Conservation (phyloP, 1,140 invertebrate genomes). For the Theocolax elegans region DNA sequence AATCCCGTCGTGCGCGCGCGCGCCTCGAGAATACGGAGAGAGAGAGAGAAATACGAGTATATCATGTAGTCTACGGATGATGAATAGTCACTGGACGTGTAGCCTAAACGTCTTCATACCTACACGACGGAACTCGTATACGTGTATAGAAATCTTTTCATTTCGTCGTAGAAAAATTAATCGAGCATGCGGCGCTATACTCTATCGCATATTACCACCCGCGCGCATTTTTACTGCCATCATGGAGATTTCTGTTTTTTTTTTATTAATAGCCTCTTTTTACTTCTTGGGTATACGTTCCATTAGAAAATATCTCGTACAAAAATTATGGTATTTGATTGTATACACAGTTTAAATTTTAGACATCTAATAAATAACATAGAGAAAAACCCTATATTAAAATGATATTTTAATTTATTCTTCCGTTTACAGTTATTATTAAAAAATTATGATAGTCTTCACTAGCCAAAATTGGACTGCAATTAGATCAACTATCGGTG, state of each 20-base stretch:
- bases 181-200: neutral
- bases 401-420: too few species aligned
- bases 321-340: too few species aligned
- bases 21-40: neutral
- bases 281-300: neutral
- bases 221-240: neutral
- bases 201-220: neutral
- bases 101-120: too few species aligned
- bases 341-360: too few species aligned
- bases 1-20: neutral
- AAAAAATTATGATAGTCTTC: too few species aligned
- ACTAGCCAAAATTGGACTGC: too few species aligned
- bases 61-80: conserved; percentile 9
- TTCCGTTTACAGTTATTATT: too few species aligned
- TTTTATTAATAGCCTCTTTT: neutral
- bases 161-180: conserved; percentile 27
- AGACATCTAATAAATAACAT: too few species aligned
- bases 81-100: neutral
- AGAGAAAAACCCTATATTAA: too few species aligned
- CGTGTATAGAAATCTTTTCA: too few species aligned
- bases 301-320: neutral
- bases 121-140: too few species aligned
- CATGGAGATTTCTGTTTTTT: conserved; percentile 4
- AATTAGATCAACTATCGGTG: too few species aligned
- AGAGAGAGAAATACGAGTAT: conserved; percentile 10